A percentile compares a stretch with the other conserved stretches of the same genome.
phyloP scores from a whole-genome alignment of 2,113 vertebrate genomes.

The Tiliqua scincoides region DNA sequence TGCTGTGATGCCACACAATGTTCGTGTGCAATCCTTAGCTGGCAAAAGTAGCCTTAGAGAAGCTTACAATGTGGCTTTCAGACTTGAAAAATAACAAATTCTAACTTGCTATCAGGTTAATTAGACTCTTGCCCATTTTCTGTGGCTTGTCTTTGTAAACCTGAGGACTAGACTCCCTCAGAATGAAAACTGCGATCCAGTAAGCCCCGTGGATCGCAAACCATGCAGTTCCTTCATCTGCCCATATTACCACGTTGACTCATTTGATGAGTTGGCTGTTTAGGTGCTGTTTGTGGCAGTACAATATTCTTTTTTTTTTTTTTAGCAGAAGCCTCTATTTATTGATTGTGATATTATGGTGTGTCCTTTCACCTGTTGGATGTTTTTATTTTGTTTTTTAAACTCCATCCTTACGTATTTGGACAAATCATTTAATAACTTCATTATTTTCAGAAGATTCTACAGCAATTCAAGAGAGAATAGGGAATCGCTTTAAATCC shows the following conservation, averaged over 20 bases:
- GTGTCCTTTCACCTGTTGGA: too few species aligned
- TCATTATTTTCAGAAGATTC: slow-evolving; percentile 86
- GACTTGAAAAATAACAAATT: neutral
- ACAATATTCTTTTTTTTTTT: too few species aligned
- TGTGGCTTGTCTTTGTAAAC: neutral
- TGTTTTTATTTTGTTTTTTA: neutral
- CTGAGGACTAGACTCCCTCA: neutral
- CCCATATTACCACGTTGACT: neutral
- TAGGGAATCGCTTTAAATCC: slow-evolving; percentile 90
- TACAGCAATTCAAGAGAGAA: slow-evolving; percentile 88
- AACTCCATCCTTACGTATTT: neutral
- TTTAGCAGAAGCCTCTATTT: neutral
- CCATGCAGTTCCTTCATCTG: neutral
- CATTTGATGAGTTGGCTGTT: too few species aligned
- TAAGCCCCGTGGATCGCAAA: too few species aligned
- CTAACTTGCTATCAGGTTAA: neutral
- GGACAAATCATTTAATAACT: neutral
- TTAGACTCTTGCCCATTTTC: neutral
- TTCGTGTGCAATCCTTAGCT: neutral
- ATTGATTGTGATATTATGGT: neutral
- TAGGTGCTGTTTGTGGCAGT: neutral
- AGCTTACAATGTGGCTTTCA: neutral
- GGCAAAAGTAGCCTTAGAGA: too few species aligned
- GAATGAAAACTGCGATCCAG: neutral
- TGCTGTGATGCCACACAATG: neutral